Conservation (phyloP, 2,797 vertebrate genomes). For the Lagorchestes hirsutus region DNA sequence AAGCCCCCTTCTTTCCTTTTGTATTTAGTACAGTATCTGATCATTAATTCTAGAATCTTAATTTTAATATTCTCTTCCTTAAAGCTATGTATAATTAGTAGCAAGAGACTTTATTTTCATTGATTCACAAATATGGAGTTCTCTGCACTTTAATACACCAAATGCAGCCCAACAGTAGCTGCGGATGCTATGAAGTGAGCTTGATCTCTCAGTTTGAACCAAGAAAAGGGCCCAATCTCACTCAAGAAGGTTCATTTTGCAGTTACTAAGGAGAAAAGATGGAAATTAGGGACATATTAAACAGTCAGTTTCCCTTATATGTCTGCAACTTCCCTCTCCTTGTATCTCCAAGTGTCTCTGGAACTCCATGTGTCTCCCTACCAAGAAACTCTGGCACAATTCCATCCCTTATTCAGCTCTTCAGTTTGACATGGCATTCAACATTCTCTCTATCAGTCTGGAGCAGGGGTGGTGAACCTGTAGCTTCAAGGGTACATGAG, state of each 20-base stretch:
- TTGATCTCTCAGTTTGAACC: not conserved
- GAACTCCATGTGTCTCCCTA: not conserved
- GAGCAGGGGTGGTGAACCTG: no score
- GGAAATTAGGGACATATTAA: not conserved
- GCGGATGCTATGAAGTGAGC: not conserved
- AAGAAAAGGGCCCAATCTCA: not conserved
- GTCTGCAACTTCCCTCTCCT: not conserved
- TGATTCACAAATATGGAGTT: not conserved
- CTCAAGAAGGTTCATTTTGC: not conserved
- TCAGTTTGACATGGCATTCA: not conserved
- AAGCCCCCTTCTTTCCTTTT: not conserved
- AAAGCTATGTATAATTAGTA: not conserved
- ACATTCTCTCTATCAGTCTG: not conserved
- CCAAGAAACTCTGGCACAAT: not conserved
- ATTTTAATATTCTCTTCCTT: not conserved
- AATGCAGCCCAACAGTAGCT: not conserved
- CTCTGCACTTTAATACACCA: not conserved
- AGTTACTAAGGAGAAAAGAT: not conserved
- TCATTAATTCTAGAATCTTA: not conserved
- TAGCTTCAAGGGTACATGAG: no score
- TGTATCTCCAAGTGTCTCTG: not conserved
- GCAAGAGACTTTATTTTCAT: not conserved
- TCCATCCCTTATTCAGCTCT: not conserved
- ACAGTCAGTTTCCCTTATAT: not conserved
- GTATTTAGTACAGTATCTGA: not conserved